Evolutionary conservation across 2,888 invertebrate species (phyloP).

Genomic region (Tinea trinotella): DNA sequence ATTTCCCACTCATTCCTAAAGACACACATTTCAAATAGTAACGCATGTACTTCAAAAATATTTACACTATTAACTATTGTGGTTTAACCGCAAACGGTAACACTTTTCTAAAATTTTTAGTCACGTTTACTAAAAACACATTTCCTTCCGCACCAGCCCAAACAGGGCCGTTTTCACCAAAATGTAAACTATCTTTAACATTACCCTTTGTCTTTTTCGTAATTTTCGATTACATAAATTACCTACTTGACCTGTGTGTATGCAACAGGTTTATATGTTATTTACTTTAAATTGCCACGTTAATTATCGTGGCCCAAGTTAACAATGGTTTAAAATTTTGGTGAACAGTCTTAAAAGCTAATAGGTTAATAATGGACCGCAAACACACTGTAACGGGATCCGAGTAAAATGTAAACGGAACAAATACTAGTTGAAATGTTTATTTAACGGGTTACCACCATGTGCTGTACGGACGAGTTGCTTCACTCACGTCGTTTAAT

Average conservation of each 20-base stretch:
- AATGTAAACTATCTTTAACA: too few species aligned
- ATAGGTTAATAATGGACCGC: slow-evolving; percentile 55
- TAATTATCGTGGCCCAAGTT: too few species aligned
- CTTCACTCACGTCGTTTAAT: neutral
- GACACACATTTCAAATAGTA: neutral
- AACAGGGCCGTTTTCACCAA: too few species aligned
- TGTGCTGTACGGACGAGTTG: slow-evolving; percentile 21
- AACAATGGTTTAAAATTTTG: too few species aligned
- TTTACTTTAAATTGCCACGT: too few species aligned
- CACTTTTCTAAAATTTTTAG: neutral
- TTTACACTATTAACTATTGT: neutral
- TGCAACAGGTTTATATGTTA: too few species aligned
- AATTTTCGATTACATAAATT: too few species aligned
- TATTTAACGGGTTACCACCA: slow-evolving; percentile 55
- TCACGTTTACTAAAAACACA: neutral
- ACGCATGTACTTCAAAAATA: neutral
- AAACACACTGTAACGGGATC: slow-evolving; percentile 58
- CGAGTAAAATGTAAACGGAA: slow-evolving; percentile 67
- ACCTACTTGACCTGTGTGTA: too few species aligned
- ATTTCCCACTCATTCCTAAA: too few species aligned
- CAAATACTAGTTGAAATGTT: slow-evolving; percentile 46
- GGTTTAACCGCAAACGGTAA: neutral
- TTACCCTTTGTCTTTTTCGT: too few species aligned
- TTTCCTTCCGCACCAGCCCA: slow-evolving; percentile 4
- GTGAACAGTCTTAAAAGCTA: slow-evolving; percentile 23